Evolutionary conservation across 2,888 invertebrate genomes (phyloP).

Genomic region (Tribolium freemani): DNA sequence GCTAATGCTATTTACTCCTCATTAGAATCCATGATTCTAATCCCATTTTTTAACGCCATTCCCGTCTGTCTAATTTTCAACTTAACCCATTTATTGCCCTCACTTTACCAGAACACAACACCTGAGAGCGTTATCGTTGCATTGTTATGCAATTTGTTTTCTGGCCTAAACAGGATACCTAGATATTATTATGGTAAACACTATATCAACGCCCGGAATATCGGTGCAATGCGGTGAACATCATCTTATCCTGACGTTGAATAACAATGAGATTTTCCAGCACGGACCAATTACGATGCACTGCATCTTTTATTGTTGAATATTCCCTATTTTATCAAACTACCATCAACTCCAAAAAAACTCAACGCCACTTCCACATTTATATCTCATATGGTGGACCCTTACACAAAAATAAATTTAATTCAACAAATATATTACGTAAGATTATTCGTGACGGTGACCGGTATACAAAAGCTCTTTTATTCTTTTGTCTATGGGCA

Average conservation of each 20-base stretch:
- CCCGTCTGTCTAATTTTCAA: neutral
- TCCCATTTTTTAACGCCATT: conserved; percentile 1
- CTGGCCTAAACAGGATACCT: conserved; percentile 22
- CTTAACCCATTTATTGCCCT: conserved; percentile 2
- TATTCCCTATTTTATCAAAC: neutral
- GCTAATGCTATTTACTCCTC: conserved; percentile 34
- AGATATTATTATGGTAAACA: conserved; percentile 35
- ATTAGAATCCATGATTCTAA: conserved; percentile 27
- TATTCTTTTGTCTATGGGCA: too few relatives aligned
- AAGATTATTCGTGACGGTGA: too few relatives aligned
- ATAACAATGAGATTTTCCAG: conserved; percentile 32
- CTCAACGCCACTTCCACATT: neutral
- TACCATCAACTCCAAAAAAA: neutral
- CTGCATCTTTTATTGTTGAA: conserved; percentile 33
- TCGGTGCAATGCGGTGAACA: conserved; percentile 38
- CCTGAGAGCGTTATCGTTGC: conserved; percentile 1
- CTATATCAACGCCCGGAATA: conserved; percentile 35
- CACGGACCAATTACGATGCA: conserved; percentile 37
- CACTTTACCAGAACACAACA: neutral
- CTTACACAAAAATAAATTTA: too few relatives aligned
- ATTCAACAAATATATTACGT: too few relatives aligned
- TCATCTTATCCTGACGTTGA: conserved; percentile 38
- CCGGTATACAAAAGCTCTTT: too few relatives aligned
- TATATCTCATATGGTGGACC: too few relatives aligned
- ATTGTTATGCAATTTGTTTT: conserved; percentile 26